These are phyloP conservation scores for Aselliscus stoliczkanus DNA, from an alignment of 2,797 vertebrate species.

Conservation along the genomic window DNA sequence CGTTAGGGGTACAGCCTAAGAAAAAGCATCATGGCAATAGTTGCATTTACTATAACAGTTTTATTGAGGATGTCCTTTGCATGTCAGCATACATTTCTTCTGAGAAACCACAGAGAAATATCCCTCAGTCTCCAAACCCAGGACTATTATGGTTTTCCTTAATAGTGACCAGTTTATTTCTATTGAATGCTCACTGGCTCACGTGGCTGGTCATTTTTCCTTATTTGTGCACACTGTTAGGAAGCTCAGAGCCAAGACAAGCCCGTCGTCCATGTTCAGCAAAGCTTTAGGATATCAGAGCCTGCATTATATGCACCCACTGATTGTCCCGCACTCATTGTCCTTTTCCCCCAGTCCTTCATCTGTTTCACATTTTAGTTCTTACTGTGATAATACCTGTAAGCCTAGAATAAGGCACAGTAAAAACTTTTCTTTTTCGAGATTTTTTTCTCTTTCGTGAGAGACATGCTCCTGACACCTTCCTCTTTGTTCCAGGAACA, in stretches of 20 bases:
- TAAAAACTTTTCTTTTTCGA: background rate
- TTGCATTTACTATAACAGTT: background rate
- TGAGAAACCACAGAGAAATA: background rate
- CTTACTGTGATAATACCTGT: background rate
- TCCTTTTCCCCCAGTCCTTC: background rate
- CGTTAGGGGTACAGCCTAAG: fast-evolving
- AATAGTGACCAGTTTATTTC: background rate
- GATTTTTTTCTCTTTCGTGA: background rate
- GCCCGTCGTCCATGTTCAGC: background rate
- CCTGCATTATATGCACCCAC: no score
- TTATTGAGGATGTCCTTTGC: background rate
- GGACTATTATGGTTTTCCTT: background rate
- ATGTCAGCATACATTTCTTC: background rate
- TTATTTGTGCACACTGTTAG: background rate
- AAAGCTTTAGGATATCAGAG: background rate
- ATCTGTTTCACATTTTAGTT: background rate
- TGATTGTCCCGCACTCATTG: fast-evolving
- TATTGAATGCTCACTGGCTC: background rate
- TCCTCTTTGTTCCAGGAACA: constrained; percentile 1
- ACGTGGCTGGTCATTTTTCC: background rate
- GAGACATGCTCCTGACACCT: background rate
- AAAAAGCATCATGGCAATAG: background rate
- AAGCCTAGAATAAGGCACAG: background rate
- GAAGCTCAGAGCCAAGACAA: background rate
- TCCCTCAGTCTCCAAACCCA: background rate